Base-by-base conservation (phyloP, 2,888 invertebrate genomes). In the Laothoe populi region DNA sequence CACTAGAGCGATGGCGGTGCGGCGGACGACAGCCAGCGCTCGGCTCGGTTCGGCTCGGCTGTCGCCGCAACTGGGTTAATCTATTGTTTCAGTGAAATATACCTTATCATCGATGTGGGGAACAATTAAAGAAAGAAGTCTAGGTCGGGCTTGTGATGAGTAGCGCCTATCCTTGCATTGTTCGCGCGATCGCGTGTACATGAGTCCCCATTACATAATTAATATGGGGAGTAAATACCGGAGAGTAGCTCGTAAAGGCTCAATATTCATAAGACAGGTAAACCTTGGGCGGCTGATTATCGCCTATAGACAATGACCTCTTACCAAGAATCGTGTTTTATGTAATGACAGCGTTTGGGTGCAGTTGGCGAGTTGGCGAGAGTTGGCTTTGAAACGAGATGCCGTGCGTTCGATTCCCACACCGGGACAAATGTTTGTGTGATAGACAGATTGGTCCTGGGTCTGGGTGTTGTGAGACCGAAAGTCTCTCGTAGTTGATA, bases 191-290 rank as follows among this genome's bases (percentile, higher is more conserved):
- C 87, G 92, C 92, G 92, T 92, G 92, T 83, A 78, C 84, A 79
- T 86, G 84, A 88, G 91, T 90, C 91, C 92, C 81, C 90, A 82
- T 83, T 92, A 83, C 92, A 92, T 92, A 92, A 90, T 83, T 88
- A 90, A 83, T 87, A 81, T 83, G 81, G 88, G 88, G 86, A 87
- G 86, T 81, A 78, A 80, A 80, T 81, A 81, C 80, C 70, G 70
- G 68, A 69, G 74, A 77, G 71, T 80, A 11, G 74, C 77, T 82
- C 75, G 78, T 79, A 73, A 81, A 82, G 72, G 76, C 73, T 81
- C 78, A 75, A 81, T 81, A 84, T 84, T 84, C 80, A 85, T 84
- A 82, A 83, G 78, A 78, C 73, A 71, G 68, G 81, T 76, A 77
- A 79, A 78, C 88, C 88, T 88, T 87, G 87, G 77, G 71, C 61